Base-by-base conservation (phyloP, 2,888 invertebrate genomes). In the Polyommatus icarus region DNA sequence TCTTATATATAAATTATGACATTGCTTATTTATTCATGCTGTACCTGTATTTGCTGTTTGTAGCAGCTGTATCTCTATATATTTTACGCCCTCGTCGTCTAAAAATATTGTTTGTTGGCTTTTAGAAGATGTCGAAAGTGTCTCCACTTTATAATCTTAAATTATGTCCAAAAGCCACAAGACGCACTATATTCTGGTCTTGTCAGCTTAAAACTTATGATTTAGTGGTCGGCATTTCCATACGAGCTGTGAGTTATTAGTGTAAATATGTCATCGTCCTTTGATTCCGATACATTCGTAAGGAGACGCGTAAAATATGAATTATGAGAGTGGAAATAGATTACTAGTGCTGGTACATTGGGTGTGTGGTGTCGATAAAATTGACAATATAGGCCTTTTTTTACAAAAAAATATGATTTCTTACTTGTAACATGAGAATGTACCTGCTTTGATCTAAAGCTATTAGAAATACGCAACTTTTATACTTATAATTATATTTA, bases 221-320 rank as follows among this genome's bases (percentile, higher is more conserved):
- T 67, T 67, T 67, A 67, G 67, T 32, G 67, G 67, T 67, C 67
- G 67, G 29, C 80, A 83, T 83, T 81, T 81, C 78, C 80, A 78
- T 81, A 79, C 81, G 79, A 80, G 81, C 78, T 80, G 84, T 87
- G 87, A 88, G 84, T 88, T 87, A 88, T 87, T 85, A 84, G 84
- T 83, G 86, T 90, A 88, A 89, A 90, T 89, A 86, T 88, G 89
- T 90, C 89, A 86, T 89, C 90, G 87, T 83, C 80, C 88, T 89
- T 90, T 89, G 88, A 90, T 88, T 87, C 85, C 80, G 83, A 83
- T 83, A 84, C 87, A 86, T 87, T 89, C 88, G 88, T 89, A 87
- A 88, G 85, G 83, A 61, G 73, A 77, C 83, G 81, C 82, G 83
- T 75, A 80, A 80, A 78, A 80, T 82, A 83, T 88, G 88, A 89